Evolutionary conservation across 2,113 vertebrate genomes (phyloP).

Genomic region (Callipepla californica): DNA sequence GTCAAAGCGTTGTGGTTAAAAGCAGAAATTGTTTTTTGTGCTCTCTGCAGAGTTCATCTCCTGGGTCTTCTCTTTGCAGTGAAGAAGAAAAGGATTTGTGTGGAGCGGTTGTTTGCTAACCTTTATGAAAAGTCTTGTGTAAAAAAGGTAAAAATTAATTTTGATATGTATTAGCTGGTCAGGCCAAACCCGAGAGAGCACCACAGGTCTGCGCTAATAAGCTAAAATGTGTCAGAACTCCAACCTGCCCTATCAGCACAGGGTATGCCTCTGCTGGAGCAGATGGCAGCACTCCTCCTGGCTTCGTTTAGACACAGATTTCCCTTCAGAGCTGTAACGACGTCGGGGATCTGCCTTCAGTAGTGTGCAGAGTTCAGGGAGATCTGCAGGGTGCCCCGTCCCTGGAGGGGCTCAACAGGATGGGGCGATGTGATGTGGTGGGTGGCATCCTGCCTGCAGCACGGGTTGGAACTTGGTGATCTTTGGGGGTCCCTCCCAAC

Average conservation of each 20-base stretch:
- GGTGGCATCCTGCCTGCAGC: too few relatives aligned
- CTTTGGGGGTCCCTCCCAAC: too few relatives aligned
- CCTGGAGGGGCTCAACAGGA: too few relatives aligned
- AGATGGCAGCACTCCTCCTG: background rate
- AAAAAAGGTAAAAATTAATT: slow-evolving; percentile 53
- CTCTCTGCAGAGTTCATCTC: slow-evolving; percentile 61
- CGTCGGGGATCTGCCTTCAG: background rate
- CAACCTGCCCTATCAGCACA: background rate
- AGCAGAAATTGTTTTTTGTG: slow-evolving; percentile 41
- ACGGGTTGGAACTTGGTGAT: too few relatives aligned
- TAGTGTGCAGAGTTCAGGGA: background rate
- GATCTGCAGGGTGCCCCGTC: background rate
- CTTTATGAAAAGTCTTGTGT: slow-evolving; percentile 18
- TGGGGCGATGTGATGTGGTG: too few relatives aligned
- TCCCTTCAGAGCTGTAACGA: background rate
- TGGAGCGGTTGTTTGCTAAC: slow-evolving; percentile 45
- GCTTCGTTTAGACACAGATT: background rate
- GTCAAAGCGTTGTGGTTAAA: slow-evolving; percentile 41
- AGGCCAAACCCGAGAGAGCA: background rate
- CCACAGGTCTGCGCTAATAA: slow-evolving; percentile 3
- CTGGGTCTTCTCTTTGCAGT: slow-evolving; percentile 33
- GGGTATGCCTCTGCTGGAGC: background rate
- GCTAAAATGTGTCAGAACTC: background rate
- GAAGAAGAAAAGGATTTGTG: slow-evolving; percentile 43
- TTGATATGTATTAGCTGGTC: slow-evolving; percentile 37